Evolutionary conservation across 2,888 invertebrate species (phyloP).

Genomic region (Autographa gamma): DNA sequence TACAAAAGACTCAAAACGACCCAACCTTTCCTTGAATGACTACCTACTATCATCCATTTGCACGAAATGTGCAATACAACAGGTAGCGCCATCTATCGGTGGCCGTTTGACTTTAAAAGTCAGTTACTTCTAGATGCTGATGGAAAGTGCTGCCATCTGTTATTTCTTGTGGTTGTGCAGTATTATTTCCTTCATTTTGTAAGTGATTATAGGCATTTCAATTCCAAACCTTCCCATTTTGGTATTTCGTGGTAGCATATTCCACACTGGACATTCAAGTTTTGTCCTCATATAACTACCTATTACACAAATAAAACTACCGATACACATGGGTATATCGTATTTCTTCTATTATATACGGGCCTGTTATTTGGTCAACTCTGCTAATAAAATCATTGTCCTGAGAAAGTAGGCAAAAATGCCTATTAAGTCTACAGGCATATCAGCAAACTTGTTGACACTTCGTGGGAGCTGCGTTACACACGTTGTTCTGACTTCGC

Average conservation of each 20-base stretch:
- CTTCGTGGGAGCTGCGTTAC: not conserved
- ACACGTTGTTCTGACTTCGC: not conserved
- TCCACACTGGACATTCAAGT: too few species aligned
- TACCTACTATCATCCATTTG: not conserved
- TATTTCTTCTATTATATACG: too few species aligned
- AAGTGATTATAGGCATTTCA: too few species aligned
- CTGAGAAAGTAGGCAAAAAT: not conserved
- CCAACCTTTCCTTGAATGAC: not conserved
- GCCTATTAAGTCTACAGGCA: not conserved
- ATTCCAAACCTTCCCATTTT: too few species aligned
- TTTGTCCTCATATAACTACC: too few species aligned
- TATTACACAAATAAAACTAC: too few species aligned
- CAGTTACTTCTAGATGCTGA: constrained; percentile 1
- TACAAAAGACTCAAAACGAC: constrained; percentile 16
- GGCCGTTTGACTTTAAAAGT: not conserved
- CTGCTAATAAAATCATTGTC: not conserved
- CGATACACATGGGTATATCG: too few species aligned
- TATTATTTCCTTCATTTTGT: not conserved
- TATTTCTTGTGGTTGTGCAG: not conserved
- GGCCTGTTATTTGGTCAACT: not conserved
- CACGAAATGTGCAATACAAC: not conserved
- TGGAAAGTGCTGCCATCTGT: not conserved
- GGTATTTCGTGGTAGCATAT: too few species aligned
- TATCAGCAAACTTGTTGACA: not conserved
- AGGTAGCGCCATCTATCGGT: not conserved